A percentile compares a stretch with the other conserved stretches of the same genome.
Evolutionary conservation across 2,113 vertebrate genomes (phyloP).

Genomic region (Agapornis roseicollis): DNA sequence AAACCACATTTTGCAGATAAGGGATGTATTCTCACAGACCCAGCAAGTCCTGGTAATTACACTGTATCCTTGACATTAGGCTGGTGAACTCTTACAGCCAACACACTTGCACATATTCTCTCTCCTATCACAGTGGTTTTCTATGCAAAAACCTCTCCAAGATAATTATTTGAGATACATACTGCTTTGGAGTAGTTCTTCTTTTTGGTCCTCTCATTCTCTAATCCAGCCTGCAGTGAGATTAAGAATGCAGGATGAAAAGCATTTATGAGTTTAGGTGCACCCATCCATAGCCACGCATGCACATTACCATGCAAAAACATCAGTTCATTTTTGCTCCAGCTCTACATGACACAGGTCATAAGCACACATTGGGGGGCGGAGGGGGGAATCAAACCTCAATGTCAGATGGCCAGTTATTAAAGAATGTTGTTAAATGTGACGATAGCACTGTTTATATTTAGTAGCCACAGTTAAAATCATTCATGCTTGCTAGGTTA

Average conservation of each 20-base stretch:
- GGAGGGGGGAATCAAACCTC: not conserved
- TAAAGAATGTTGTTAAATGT: not conserved
- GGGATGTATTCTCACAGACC: not conserved
- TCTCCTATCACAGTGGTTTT: not conserved
- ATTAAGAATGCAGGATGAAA: constrained; percentile 7
- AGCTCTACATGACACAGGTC: not conserved
- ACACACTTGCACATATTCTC: not conserved
- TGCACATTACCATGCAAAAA: not conserved
- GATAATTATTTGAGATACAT: not conserved
- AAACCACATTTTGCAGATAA: not conserved
- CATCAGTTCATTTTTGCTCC: not conserved
- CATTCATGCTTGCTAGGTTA: not conserved
- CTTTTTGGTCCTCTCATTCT: constrained; percentile 78
- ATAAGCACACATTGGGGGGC: not conserved
- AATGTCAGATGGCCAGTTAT: not conserved
- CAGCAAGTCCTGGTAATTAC: not conserved
- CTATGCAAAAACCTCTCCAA: not conserved
- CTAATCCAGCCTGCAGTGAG: constrained; percentile 59
- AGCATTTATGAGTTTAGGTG: not conserved
- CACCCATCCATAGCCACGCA: not conserved
- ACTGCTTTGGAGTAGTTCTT: constrained; percentile 74
- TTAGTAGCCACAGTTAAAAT: constrained; percentile 4
- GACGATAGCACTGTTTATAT: not conserved
- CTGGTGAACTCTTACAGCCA: not conserved
- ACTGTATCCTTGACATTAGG: not conserved